Conservation (phyloP, 1,140 invertebrate species). For the Nephila pilipes region DNA sequence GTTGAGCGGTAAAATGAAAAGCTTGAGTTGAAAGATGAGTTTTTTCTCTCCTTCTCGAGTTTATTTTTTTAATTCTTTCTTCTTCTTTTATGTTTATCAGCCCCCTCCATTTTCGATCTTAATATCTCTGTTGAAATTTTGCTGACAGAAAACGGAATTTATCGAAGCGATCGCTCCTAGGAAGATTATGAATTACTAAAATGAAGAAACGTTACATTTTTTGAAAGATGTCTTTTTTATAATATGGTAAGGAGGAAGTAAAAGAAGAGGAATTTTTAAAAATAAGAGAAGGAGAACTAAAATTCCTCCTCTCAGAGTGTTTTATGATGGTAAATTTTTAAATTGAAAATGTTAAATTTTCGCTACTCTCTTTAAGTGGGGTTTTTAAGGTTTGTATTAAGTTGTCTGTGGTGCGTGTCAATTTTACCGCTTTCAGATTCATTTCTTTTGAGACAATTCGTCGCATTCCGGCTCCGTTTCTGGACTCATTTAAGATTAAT, state of each 20-base stretch:
- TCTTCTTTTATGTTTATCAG: slow-evolving; percentile 23
- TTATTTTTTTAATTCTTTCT: slow-evolving; percentile 2
- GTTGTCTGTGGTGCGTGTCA: not conserved
- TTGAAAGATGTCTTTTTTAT: slow-evolving; percentile 52
- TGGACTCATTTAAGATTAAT: not conserved
- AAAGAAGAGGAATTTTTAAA: not conserved
- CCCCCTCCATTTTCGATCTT: slow-evolving; percentile 22
- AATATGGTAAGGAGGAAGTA: slow-evolving; percentile 59
- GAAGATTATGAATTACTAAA: slow-evolving; percentile 75
- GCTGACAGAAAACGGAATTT: slow-evolving; percentile 55
- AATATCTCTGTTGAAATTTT: slow-evolving; percentile 51
- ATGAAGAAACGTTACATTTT: slow-evolving; percentile 52
- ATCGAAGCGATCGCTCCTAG: slow-evolving; percentile 64
- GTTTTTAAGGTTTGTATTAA: slow-evolving; percentile 24
- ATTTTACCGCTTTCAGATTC: not conserved
- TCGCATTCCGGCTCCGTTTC: not conserved
- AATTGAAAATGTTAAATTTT: slow-evolving; percentile 11
- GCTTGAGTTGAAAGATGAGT: slow-evolving; percentile 65
- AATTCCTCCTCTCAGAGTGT: not conserved
- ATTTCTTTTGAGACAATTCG: not conserved
- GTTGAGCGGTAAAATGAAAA: slow-evolving; percentile 75
- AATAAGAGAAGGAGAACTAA: not conserved
- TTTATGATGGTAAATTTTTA: not conserved
- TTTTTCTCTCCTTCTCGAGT: not conserved
- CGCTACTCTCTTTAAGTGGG: not conserved